A percentile compares a stretch with the other conserved stretches of the same genome.
These are phyloP conservation scores for Mesoligia furuncula DNA, from an alignment of 2,888 invertebrate genomes.

Conservation along the genomic window DNA sequence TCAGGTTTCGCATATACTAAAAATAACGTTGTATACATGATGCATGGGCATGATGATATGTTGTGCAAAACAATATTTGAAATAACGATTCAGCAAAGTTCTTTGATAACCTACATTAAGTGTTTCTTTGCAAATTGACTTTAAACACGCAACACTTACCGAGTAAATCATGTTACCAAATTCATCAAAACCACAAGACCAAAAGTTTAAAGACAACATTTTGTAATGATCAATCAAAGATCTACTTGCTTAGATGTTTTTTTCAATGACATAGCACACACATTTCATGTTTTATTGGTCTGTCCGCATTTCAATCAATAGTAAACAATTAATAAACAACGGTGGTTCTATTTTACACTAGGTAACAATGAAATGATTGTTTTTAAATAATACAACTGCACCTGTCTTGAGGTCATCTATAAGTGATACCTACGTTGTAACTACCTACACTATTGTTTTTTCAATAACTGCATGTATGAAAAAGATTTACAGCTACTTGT, in stretches of 20 bases:
- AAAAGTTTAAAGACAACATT: slow-evolving; percentile 12
- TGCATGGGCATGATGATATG: not conserved
- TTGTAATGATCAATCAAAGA: not conserved
- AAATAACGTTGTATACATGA: too few relatives aligned
- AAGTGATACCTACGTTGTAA: not conserved
- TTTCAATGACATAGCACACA: slow-evolving; percentile 14
- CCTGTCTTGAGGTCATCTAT: slow-evolving; percentile 8
- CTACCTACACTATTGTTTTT: not conserved
- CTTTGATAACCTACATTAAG: slow-evolving; percentile 8
- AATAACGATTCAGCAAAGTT: slow-evolving; percentile 20
- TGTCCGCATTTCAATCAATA: not conserved
- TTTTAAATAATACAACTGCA: not conserved
- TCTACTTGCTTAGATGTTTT: not conserved
- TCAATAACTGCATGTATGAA: not conserved
- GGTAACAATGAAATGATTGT: slow-evolving; percentile 14
- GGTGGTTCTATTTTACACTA: slow-evolving; percentile 2
- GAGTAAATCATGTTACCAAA: slow-evolving; percentile 15
- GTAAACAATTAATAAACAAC: slow-evolving; percentile 13
- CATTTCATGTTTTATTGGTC: not conserved
- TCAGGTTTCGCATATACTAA: too few relatives aligned
- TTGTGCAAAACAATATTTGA: not conserved
- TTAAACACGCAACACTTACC: slow-evolving; percentile 3
- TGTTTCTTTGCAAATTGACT: slow-evolving; percentile 22
- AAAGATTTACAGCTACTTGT: slow-evolving; percentile 4
- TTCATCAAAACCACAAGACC: slow-evolving; percentile 2